Evolutionary conservation across 2,888 invertebrate species (phyloP).

Genomic region (Cheilosia urbana): DNA sequence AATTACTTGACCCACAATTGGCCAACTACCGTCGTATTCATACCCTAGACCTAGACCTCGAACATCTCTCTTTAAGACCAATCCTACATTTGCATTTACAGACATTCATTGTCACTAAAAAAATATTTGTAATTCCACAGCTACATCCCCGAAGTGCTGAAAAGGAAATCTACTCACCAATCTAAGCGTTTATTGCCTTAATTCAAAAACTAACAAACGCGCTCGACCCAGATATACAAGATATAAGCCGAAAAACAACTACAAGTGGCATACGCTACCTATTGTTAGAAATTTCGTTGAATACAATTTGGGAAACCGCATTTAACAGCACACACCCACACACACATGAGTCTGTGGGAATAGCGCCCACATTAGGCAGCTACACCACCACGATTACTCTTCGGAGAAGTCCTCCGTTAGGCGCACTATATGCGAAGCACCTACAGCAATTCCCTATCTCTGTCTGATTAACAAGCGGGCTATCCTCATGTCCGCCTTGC

Average conservation of each 20-base stretch:
- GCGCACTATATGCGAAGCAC: neutral
- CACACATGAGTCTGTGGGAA: slow-evolving; percentile 14
- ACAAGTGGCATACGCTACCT: slow-evolving; percentile 1
- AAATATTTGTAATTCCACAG: too few species aligned
- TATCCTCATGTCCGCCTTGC: neutral
- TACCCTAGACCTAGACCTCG: too few species aligned
- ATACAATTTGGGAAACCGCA: slow-evolving; percentile 64
- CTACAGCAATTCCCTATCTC: slow-evolving; percentile 11
- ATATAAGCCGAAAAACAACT: neutral
- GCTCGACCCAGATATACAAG: neutral
- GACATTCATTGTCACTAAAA: too few species aligned
- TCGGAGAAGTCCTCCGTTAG: slow-evolving; percentile 19
- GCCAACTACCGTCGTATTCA: too few species aligned
- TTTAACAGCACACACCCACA: neutral
- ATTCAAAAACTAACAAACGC: slow-evolving; percentile 9
- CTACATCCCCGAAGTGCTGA: too few species aligned
- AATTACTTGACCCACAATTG: too few species aligned
- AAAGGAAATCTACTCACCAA: neutral
- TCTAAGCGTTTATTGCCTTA: slow-evolving; percentile 29
- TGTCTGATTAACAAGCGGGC: slow-evolving; percentile 4
- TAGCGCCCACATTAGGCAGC: slow-evolving; percentile 18
- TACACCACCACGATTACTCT: slow-evolving; percentile 23
- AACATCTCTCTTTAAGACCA: too few species aligned
- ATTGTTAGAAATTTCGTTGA: slow-evolving; percentile 21
- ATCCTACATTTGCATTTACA: too few species aligned